Base-by-base conservation (phyloP, 1,140 invertebrate species). In the Monomorium pharaonis region DNA sequence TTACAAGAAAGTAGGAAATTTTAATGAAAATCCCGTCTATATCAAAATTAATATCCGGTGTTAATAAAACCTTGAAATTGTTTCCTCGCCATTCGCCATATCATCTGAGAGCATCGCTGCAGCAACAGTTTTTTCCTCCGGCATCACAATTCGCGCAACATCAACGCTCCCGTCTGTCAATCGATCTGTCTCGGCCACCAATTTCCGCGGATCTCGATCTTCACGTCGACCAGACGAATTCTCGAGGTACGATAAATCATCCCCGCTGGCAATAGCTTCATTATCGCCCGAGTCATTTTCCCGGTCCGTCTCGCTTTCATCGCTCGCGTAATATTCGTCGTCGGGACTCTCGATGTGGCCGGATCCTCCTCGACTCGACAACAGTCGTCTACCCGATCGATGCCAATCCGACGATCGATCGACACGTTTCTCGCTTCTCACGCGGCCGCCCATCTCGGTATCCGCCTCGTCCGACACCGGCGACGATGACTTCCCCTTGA, bases 211-310 rank as follows among this genome's bases (percentile, higher is more conserved):
- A 70, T 81, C 49, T 44, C 21, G 77, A 42, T 80, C 30, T 44
- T 54, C 47, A 16, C 33, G 9, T 5, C 12, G 21, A 18, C 33
- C 33, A 27, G 33, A 12, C 37, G 7, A 33, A 56, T 81, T 24
- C 65, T 12, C 24, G 33, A 42, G 16, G 24, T 42, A 24, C 78
- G 65, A 81, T 72, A 81, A 56, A 72, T 72, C 65, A 24, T 81
- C 49, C 21, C 78, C 44, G 33, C 47, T 44, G 24, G 49, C 78
- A 12, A 72, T 56, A 16, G 78, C 78, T 81, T 81, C 65, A 58
- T 81, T 81, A 81, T 72, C 78, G 49, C 24, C 58, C 65, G 49
- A 42, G 24, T 81, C 63, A 65, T 54, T 70, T 18, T 54, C 37
- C 1, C n/a, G 47, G 6, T 42, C 37, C 30, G 62, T 42, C 30